phyloP scores from a whole-genome alignment of 1,140 invertebrate species.

The Chironomus tepperi region DNA sequence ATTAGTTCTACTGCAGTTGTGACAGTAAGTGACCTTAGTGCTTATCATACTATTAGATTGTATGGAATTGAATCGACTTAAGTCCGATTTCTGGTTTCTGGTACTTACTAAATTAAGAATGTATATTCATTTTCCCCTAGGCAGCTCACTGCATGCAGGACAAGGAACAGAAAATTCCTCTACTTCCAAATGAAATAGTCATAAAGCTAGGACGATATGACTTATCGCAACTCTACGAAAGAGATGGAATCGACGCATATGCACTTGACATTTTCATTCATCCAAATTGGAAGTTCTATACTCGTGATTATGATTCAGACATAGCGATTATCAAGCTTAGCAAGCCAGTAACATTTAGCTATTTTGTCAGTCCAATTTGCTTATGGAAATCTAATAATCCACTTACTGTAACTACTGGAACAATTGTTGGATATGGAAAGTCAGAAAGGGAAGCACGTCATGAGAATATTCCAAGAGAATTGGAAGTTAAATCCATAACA shows the following conservation, averaged over 20 bases:
- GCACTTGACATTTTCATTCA: neutral
- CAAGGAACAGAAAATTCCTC: neutral
- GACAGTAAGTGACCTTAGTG: neutral
- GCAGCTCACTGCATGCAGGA: neutral
- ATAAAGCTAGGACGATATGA: neutral
- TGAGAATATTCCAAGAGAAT: neutral
- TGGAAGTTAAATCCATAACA: neutral
- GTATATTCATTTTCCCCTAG: neutral
- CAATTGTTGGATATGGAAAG: neutral
- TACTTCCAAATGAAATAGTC: neutral
- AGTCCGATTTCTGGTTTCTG: too few species aligned
- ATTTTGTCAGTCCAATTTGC: neutral
- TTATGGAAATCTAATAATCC: neutral
- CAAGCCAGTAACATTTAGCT: neutral
- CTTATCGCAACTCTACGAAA: neutral
- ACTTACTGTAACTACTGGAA: neutral
- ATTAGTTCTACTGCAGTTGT: neutral
- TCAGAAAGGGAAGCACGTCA: neutral
- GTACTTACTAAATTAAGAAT: too few species aligned
- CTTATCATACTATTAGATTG: too few species aligned
- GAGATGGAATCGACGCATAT: neutral
- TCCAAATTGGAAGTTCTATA: neutral
- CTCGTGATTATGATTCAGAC: neutral
- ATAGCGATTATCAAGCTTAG: neutral
- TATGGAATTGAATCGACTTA: too few species aligned